Percentiles rank a stretch among this genome's conserved stretches.
These are phyloP conservation scores for Catharus minimus DNA, from an alignment of 2,113 vertebrate species.

Conservation along the genomic window DNA sequence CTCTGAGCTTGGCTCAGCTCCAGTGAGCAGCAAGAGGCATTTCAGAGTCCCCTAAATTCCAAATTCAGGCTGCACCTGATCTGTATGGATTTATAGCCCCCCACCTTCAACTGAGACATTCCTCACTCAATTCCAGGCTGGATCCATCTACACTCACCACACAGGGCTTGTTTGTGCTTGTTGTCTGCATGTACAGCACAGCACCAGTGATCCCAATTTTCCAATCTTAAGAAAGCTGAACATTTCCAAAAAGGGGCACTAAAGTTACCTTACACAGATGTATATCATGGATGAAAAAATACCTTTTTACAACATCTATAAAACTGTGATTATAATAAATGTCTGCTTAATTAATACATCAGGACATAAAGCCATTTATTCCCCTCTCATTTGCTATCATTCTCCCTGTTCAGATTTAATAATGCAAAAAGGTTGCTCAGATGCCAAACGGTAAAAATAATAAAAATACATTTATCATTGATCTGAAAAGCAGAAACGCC, in stretches of 20 bases:
- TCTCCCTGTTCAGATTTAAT: conserved; percentile 76
- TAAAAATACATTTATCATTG: conserved; percentile 74
- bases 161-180: not conserved
- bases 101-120: not conserved
- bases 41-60: not conserved
- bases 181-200: not conserved
- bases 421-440: conserved; percentile 78
- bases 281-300: conserved; percentile 51
- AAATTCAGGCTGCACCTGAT: not conserved
- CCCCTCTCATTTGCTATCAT: conserved; percentile 76
- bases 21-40: not conserved
- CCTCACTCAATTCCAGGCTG: not conserved
- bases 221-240: not conserved
- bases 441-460: conserved; percentile 77
- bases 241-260: conserved; percentile 16
- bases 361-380: conserved; percentile 77
- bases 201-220: not conserved
- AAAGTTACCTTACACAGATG: conserved; percentile 31
- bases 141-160: not conserved
- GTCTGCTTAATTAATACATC: conserved; percentile 82
- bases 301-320: conserved; percentile 77
- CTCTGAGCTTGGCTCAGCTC: not conserved
- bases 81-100: not conserved
- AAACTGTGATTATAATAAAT: conserved; percentile 79
- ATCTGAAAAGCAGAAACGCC: conserved; percentile 61